phyloP scores from a whole-genome alignment of 1,140 invertebrate species.

The Cherax destructor region DNA sequence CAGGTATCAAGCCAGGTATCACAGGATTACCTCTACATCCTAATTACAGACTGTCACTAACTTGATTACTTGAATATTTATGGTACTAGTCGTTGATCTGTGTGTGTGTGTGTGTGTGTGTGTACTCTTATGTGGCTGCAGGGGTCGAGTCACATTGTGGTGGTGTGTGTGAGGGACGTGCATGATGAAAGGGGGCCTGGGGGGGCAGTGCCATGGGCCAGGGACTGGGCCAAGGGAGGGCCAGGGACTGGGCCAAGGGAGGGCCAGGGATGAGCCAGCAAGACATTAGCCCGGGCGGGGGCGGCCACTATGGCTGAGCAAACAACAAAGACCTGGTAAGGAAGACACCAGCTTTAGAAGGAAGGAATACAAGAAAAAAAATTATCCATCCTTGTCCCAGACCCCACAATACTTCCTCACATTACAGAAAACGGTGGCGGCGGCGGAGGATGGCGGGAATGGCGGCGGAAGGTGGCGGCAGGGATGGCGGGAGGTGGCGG shows the following conservation, averaged over 20 bases:
- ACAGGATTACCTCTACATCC: constrained; percentile 50
- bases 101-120: not conserved
- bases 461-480: not conserved
- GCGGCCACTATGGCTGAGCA: not conserved
- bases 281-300: not conserved
- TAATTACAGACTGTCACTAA: constrained; percentile 64
- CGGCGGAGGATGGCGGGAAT: not conserved
- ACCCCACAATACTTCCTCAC: not conserved
- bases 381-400: not conserved
- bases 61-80: constrained; percentile 64
- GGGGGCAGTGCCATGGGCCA: no score
- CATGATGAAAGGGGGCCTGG: not conserved
- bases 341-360: not conserved
- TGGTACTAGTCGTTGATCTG: constrained; percentile 20
- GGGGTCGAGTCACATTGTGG: not conserved
- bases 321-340: not conserved
- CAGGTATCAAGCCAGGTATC: constrained; percentile 38
- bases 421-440: not conserved
- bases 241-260: not conserved
- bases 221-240: not conserved
- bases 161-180: not conserved
- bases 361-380: not conserved
- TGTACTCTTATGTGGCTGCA: no score
- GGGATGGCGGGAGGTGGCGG: not conserved
- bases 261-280: not conserved